Conservation (phyloP, 2,797 vertebrate genomes). For the Rhinichthys osculus region DNA sequence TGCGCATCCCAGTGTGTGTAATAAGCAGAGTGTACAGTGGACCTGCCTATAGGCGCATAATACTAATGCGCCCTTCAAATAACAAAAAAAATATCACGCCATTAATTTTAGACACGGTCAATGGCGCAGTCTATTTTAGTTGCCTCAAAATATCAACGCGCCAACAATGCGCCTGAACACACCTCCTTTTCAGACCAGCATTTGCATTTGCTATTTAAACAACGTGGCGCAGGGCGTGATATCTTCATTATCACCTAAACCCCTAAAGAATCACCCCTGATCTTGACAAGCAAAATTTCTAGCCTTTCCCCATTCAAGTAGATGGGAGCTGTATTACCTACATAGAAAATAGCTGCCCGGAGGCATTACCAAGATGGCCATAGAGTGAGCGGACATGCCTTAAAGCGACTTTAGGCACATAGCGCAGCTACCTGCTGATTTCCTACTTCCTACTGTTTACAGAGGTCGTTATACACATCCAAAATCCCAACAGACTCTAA, state of each 20-base stretch:
- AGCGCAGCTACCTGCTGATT: conserved; percentile 33
- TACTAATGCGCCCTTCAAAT: no score
- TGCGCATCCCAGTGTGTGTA: no score
- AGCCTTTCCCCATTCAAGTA: not conserved
- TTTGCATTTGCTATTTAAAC: no score
- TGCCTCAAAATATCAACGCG: no score
- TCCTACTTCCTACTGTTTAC: conserved; percentile 46
- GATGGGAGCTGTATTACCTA: not conserved
- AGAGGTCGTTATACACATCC: conserved; percentile 47
- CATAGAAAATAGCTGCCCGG: not conserved
- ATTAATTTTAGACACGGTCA: no score
- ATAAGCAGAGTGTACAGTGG: no score
- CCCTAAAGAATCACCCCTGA: not conserved
- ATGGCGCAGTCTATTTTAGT: no score
- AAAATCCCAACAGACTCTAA: conserved; percentile 50
- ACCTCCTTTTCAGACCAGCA: no score
- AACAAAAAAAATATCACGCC: no score
- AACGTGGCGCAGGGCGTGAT: no score
- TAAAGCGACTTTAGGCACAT: conserved; percentile 31
- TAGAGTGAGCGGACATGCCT: not conserved
- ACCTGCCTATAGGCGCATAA: no score
- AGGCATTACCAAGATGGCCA: conserved; percentile 7
- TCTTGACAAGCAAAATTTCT: not conserved
- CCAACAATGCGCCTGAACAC: no score
- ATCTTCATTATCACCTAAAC: not conserved